Conservation (phyloP, 2,797 vertebrate species). For the Scomberomorus guttatus region DNA sequence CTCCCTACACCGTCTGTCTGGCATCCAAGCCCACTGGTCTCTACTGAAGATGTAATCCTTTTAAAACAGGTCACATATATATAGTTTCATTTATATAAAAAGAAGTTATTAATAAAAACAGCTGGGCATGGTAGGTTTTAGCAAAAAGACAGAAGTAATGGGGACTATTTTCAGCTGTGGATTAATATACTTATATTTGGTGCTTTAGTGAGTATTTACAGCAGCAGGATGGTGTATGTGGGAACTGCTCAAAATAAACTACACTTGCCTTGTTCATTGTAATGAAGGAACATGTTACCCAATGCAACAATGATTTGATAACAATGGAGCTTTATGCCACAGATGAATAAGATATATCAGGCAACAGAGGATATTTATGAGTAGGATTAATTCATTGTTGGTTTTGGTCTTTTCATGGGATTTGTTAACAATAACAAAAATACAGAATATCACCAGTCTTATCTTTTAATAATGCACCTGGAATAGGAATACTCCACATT, state of each 20-base stretch:
- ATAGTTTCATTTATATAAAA: background rate
- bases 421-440: background rate
- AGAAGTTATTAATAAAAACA: background rate
- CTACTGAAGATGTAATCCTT: background rate
- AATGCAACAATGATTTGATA: too few species aligned
- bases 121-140: background rate
- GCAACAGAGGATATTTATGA: too few species aligned
- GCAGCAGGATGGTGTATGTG: background rate
- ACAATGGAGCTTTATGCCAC: too few species aligned
- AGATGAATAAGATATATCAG: too few species aligned
- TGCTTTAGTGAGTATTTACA: background rate
- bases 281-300: too few species aligned
- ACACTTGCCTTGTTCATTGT: too few species aligned
- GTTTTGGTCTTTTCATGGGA: too few species aligned
- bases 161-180: background rate
- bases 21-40: background rate
- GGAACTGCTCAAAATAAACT: background rate
- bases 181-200: conserved; percentile 1
- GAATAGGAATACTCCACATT: background rate
- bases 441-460: background rate
- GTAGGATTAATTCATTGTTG: too few species aligned
- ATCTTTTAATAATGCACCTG: background rate
- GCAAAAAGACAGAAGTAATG: background rate
- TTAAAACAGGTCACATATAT: background rate
- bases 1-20: background rate